Percentiles rank a stretch among this genome's conserved stretches.
phyloP scores from a whole-genome alignment of 2,797 vertebrate genomes.

The Platalea minor region DNA sequence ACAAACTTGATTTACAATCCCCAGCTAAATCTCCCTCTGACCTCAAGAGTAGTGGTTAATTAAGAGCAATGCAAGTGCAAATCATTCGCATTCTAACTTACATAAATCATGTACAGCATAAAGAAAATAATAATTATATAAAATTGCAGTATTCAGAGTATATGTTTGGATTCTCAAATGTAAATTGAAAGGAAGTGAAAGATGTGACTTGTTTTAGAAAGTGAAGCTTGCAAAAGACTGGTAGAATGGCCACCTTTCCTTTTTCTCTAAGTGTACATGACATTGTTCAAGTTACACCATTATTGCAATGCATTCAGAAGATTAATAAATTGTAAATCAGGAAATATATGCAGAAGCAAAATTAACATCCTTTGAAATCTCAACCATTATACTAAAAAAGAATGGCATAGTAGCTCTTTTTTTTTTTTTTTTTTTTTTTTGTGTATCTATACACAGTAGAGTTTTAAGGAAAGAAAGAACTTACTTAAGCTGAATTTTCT shows the following conservation, averaged over 20 bases:
- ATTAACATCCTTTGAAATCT: neutral
- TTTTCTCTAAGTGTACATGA: neutral
- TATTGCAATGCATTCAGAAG: neutral
- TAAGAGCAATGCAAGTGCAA: neutral
- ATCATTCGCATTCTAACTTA: neutral
- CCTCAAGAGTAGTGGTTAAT: neutral
- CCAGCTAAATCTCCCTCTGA: neutral
- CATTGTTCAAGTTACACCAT: neutral
- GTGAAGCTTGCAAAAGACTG: neutral
- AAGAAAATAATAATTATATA: neutral
- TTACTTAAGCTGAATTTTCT: neutral
- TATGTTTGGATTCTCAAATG: neutral
- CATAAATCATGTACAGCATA: neutral
- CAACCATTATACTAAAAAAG: neutral
- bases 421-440: neutral
- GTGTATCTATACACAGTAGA: neutral
- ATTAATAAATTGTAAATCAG: neutral
- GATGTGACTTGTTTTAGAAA: neutral
- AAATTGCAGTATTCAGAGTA: neutral
- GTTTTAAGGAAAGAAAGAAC: neutral
- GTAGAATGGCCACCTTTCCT: neutral
- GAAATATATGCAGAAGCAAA: neutral
- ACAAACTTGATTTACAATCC: neutral
- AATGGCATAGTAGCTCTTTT: accelerated
- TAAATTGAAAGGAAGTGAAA: neutral